Evolutionary conservation across 2,888 invertebrate genomes (phyloP).

Genomic region (Amblyteles armatorius): DNA sequence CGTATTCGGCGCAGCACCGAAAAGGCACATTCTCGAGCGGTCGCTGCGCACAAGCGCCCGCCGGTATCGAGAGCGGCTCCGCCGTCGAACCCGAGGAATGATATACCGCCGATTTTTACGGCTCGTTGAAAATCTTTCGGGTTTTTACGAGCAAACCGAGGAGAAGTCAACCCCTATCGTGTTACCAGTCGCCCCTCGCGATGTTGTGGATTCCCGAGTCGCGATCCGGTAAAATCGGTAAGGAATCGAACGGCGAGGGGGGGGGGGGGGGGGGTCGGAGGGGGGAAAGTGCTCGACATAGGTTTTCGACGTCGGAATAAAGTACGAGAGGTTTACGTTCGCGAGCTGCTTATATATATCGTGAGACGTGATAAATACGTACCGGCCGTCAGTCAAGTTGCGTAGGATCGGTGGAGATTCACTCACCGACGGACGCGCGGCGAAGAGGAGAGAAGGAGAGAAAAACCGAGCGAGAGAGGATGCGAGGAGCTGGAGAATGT

Average conservation of each 20-base stretch:
- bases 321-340: constrained; percentile 12
- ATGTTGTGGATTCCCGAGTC: not conserved
- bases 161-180: constrained; percentile 41
- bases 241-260: too few relatives aligned
- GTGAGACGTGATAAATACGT: constrained; percentile 57
- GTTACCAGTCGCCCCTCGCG: constrained; percentile 14
- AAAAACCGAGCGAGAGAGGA: constrained; percentile 43
- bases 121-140: constrained; percentile 60
- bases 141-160: constrained; percentile 59
- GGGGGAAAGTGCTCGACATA: not conserved
- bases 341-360: constrained; percentile 5
- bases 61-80: not conserved
- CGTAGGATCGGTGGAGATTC: constrained; percentile 65
- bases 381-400: constrained; percentile 61
- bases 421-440: constrained; percentile 59
- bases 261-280: too few relatives aligned
- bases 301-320: constrained; percentile 13
- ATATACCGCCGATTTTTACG: constrained; percentile 59
- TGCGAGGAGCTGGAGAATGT: constrained; percentile 71
- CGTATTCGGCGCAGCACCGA: not conserved
- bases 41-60: not conserved
- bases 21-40: not conserved
- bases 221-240: too few relatives aligned
- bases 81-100: constrained; percentile 40
- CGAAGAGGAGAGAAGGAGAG: constrained; percentile 30